Conservation (phyloP, 2,113 vertebrate genomes). For the Cyphomyrus plagiostoma region DNA sequence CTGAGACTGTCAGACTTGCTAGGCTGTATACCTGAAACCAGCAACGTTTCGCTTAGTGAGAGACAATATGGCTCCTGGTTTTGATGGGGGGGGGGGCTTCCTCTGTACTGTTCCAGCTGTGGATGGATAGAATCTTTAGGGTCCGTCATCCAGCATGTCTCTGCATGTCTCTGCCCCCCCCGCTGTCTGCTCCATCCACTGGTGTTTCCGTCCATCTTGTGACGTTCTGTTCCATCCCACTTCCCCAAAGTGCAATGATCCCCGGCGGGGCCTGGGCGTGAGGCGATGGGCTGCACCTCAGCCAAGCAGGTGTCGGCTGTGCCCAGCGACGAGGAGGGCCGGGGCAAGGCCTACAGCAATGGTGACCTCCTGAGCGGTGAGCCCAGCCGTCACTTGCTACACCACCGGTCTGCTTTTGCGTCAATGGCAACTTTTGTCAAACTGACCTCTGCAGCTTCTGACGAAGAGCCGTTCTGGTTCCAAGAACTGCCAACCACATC, state of each 20-base stretch:
- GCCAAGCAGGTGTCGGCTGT: conserved; percentile 99
- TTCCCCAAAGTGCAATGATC: conserved; percentile 63
- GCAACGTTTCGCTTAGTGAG: not conserved
- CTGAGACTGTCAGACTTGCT: not conserved
- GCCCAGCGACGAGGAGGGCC: conserved; percentile 97
- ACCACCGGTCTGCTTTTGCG: not conserved
- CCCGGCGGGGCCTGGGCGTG: conserved; percentile 78
- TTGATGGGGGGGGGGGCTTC: not conserved
- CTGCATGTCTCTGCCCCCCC: not conserved
- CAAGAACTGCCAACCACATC: not conserved
- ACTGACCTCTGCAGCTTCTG: not conserved
- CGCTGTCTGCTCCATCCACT: not conserved
- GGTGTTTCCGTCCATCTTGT: not conserved
- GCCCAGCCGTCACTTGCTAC: conserved; percentile 33
- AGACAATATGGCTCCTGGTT: not conserved
- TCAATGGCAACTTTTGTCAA: not conserved
- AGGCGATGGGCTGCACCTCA: conserved; percentile 99
- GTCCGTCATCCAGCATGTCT: not conserved
- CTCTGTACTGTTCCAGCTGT: not conserved
- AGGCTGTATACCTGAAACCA: not conserved
- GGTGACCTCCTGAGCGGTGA: conserved; percentile 94
- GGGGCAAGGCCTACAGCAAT: conserved; percentile 92
- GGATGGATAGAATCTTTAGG: not conserved
- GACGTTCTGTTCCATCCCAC: conserved; percentile 15
- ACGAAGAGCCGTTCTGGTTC: not conserved